These are phyloP conservation scores for Eubasilissa regina DNA, from an alignment of 1,140 invertebrate species.

Conservation along the genomic window DNA sequence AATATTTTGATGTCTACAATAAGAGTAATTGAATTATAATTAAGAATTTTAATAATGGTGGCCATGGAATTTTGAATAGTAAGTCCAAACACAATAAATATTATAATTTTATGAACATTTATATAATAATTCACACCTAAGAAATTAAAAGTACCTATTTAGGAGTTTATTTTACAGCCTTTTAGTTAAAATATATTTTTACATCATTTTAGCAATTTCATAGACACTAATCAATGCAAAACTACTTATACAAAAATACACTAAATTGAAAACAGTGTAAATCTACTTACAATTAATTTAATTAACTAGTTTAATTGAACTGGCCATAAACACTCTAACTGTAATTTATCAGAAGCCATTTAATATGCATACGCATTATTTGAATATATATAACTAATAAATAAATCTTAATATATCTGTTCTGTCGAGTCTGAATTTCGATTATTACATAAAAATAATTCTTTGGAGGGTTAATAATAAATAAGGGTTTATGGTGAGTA, in stretches of 20 bases:
- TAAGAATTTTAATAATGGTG: conserved; percentile 3
- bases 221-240: conserved; percentile 39
- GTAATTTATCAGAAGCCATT: conserved; percentile 25
- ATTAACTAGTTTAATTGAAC: conserved; percentile 32
- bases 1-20: conserved; percentile 1
- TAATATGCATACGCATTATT: background rate
- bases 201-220: conserved; percentile 25
- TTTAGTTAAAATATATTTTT: conserved; percentile 34
- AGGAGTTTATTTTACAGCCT: conserved; percentile 42
- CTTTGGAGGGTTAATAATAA: conserved; percentile 33
- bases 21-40: background rate
- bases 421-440: conserved; percentile 15
- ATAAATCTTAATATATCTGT: conserved; percentile 18
- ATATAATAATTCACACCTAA: conserved; percentile 24
- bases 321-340: conserved; percentile 25
- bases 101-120: conserved; percentile 7
- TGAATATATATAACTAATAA: conserved; percentile 19
- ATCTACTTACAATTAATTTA: conserved; percentile 16
- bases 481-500: conserved; percentile 1
- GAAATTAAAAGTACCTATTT: conserved; percentile 12
- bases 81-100: background rate
- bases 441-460: conserved; percentile 17
- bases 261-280: conserved; percentile 29
- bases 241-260: conserved; percentile 40
- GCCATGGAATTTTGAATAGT: conserved; percentile 26